Evolutionary conservation across 1,140 invertebrate genomes (phyloP).

Genomic region (Apis mellifera): Amel_HAv3.1 CM009946.2:3037001-3037500

Average conservation of each 20-base stretch:
- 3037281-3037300: neutral
- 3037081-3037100: conserved; percentile 3
- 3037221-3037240: conserved; percentile 61
- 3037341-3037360: neutral
- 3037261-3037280: neutral
- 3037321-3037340: too few species aligned
- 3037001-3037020: neutral
- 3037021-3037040: neutral
- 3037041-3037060: neutral
- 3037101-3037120: neutral
- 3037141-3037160: neutral
- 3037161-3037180: conserved; percentile 62
- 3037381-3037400: too few species aligned
- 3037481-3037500: too few species aligned
- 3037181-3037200: conserved; percentile 65
- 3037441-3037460: too few species aligned
- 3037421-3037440: too few species aligned
- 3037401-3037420: too few species aligned
- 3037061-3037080: conserved; percentile 17
- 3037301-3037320: neutral
- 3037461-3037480: too few species aligned
- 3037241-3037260: conserved; percentile 46
- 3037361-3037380: too few species aligned
- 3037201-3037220: conserved; percentile 60
- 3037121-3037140: neutral